Evolutionary conservation across 2,888 invertebrate species (phyloP).

Genomic region (Sepiola atlantica): DNA sequence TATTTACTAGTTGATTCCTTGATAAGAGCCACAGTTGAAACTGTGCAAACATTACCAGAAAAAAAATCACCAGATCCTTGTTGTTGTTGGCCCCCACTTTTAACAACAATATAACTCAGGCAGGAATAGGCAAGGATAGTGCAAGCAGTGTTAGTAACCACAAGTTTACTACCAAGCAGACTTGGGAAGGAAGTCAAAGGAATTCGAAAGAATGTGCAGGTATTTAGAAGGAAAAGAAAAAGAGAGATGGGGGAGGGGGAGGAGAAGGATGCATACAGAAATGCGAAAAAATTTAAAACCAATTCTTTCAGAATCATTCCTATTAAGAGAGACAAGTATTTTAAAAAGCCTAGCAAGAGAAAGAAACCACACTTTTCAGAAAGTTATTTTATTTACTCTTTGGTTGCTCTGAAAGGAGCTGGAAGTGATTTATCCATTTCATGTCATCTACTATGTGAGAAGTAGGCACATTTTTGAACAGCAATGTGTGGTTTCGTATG

Average conservation of each 20-base stretch:
- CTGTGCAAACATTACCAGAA: not conserved
- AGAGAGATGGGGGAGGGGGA: not conserved
- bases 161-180: not conserved
- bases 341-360: not conserved
- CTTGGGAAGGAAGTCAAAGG: not conserved
- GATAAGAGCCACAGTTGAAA: not conserved
- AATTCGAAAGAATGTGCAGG: not conserved
- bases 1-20: no score
- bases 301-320: not conserved
- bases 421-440: no score
- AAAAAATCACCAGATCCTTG: not conserved
- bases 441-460: no score
- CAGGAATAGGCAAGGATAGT: not conserved
- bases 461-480: no score
- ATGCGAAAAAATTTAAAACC: not conserved
- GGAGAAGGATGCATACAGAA: not conserved
- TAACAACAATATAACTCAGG: slow-evolving; percentile 2
- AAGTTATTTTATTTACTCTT: no score
- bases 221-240: not conserved
- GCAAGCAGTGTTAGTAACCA: slow-evolving; percentile 14
- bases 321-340: not conserved
- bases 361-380: not conserved
- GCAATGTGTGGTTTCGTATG: no score
- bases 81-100: slow-evolving; percentile 42
- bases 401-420: no score